Conservation (phyloP, 2,797 vertebrate species). For the Rachycentron canadum region DNA sequence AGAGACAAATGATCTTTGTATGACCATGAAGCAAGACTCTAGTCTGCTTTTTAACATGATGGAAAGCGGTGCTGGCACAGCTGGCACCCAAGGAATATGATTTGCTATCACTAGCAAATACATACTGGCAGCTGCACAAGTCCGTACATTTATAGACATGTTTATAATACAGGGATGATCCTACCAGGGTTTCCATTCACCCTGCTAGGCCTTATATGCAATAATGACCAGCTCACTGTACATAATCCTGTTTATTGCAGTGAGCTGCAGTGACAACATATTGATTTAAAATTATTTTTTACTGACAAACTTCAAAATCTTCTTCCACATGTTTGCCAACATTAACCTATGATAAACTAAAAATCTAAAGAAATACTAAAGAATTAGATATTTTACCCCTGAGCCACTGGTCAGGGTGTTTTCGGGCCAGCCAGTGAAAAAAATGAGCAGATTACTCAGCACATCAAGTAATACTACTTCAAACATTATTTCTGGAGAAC, state of each 20-base stretch:
- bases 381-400: neutral
- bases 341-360: neutral
- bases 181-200: conserved; percentile 59
- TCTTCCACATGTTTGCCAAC: neutral
- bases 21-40: conserved; percentile 28
- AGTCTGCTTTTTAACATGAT: conserved; percentile 39
- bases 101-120: conserved; percentile 48
- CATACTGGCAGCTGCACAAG: conserved; percentile 29
- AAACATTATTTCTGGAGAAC: conserved; percentile 22
- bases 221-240: conserved; percentile 66
- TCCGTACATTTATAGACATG: conserved; percentile 45
- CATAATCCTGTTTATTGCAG: conserved; percentile 63
- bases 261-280: conserved; percentile 28
- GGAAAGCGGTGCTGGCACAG: conserved; percentile 40
- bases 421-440: neutral
- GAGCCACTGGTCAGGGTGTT: neutral
- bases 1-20: conserved; percentile 53
- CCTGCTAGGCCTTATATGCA: conserved; percentile 54
- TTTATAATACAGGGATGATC: conserved; percentile 72
- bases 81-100: conserved; percentile 29
- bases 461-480: conserved; percentile 4
- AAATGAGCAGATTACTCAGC: neutral
- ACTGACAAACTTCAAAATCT: neutral
- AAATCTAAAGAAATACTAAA: neutral
- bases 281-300: conserved; percentile 19